Percentiles rank a stretch among this genome's conserved stretches.
These are phyloP conservation scores for Ramphastos sulfuratus DNA, from an alignment of 2,113 vertebrate genomes.

Conservation along the genomic window DNA sequence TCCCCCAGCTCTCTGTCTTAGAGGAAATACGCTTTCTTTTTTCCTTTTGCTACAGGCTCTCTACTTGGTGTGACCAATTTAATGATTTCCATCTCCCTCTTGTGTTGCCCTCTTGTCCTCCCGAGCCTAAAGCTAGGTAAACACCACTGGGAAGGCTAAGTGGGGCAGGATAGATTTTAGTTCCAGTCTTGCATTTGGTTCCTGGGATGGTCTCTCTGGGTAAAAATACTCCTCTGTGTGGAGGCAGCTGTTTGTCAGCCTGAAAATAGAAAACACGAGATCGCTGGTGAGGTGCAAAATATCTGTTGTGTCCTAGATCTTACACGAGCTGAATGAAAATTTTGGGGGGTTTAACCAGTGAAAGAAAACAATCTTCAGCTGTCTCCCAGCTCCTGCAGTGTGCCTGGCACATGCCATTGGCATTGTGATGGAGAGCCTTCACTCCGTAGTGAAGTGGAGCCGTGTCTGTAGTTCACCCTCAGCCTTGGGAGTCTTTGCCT, in stretches of 20 bases:
- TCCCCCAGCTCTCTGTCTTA: not conserved
- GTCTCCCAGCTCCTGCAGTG: not conserved
- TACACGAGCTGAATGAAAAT: not conserved
- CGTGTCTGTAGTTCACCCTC: not conserved
- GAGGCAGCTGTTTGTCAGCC: not conserved
- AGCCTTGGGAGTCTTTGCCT: not conserved
- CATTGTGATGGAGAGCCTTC: not conserved
- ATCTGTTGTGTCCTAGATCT: not conserved
- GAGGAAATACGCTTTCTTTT: not conserved
- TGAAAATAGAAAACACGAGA: not conserved
- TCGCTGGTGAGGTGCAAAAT: not conserved
- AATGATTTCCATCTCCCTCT: slow-evolving; percentile 10
- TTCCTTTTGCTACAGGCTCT: not conserved
- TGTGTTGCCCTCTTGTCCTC: not conserved
- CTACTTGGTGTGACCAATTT: not conserved
- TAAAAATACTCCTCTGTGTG: not conserved
- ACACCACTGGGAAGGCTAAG: not conserved
- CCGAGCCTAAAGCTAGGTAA: not conserved
- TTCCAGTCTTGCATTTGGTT: not conserved
- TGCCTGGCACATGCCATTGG: not conserved
- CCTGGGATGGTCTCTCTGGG: not conserved
- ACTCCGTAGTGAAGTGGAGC: not conserved
- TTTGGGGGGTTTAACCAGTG: not conserved
- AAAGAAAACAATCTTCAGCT: not conserved
- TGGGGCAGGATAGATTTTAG: not conserved